phyloP scores from a whole-genome alignment of 2,113 vertebrate genomes.

The Myodes glareolus region DNA sequence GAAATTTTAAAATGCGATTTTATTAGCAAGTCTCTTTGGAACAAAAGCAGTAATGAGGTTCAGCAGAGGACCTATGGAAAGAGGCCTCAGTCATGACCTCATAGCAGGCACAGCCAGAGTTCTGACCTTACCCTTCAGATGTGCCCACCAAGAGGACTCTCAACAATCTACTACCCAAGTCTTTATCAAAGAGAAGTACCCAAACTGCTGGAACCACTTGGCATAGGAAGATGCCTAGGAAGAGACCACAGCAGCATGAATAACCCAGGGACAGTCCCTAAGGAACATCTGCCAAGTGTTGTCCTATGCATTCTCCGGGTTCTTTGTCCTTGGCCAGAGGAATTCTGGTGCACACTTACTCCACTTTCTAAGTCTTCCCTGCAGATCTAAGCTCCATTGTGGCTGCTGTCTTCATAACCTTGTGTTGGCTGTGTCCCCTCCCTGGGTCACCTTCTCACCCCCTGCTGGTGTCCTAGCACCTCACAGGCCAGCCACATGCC shows the following conservation, averaged over 20 bases:
- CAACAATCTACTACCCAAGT: not conserved
- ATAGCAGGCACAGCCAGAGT: not conserved
- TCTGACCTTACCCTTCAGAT: not conserved
- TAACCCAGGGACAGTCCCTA: not conserved
- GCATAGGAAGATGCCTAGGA: not conserved
- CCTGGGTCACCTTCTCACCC: not conserved
- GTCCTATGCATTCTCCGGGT: not conserved
- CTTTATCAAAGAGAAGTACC: not conserved
- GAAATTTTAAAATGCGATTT: conserved; percentile 37
- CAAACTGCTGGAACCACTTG: not conserved
- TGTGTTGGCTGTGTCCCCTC: conserved; percentile 5
- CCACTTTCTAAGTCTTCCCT: not conserved
- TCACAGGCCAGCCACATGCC: not conserved
- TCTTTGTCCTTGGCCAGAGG: not conserved
- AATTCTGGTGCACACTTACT: not conserved
- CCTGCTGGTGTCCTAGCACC: conserved; percentile 24
- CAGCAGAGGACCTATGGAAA: not conserved
- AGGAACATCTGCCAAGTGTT: not conserved
- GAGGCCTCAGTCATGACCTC: not conserved
- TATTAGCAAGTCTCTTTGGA: conserved; percentile 13
- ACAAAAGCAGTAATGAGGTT: not conserved
- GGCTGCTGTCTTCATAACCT: not conserved
- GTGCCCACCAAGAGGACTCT: not conserved
- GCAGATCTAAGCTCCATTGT: not conserved
- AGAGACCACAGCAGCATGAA: not conserved